Evolutionary conservation across 2,797 vertebrate genomes (phyloP).

Genomic region (Ateles fusciceps): DNA sequence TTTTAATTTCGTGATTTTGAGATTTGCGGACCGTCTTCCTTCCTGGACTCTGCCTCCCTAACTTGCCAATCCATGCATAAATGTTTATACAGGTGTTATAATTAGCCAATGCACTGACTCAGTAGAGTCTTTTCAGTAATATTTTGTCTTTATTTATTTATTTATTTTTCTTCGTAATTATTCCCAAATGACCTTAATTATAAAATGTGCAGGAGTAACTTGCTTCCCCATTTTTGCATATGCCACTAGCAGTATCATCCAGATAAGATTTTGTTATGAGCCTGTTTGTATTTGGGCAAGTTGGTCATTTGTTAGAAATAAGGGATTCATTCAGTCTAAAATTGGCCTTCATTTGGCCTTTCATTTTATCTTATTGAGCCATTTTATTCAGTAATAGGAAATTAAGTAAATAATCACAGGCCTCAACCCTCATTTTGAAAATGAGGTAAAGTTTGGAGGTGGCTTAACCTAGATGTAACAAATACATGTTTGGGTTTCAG

Average conservation of each 20-base stretch:
- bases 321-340: slow-evolving; percentile 40
- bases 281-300: not conserved
- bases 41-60: not conserved
- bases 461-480: not conserved
- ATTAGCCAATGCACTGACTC: not conserved
- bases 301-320: slow-evolving; percentile 26
- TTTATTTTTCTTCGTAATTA: slow-evolving; percentile 36
- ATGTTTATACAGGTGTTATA: not conserved
- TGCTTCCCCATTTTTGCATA: not conserved
- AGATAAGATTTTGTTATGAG: not conserved
- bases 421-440: slow-evolving; percentile 11
- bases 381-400: not conserved
- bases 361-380: not conserved
- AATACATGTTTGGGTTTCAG: not conserved
- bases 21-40: not conserved
- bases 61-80: not conserved
- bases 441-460: slow-evolving; percentile 9
- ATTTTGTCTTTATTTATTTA: not conserved
- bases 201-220: not conserved
- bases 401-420: not conserved
- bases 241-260: not conserved
- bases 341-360: not conserved
- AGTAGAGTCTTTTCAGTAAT: not conserved
- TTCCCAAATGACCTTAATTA: slow-evolving; percentile 27
- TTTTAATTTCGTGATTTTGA: slow-evolving; percentile 42